Evolutionary conservation across 2,797 vertebrate species (phyloP).

Genomic region (Acipenser oxyrinchus): DNA sequence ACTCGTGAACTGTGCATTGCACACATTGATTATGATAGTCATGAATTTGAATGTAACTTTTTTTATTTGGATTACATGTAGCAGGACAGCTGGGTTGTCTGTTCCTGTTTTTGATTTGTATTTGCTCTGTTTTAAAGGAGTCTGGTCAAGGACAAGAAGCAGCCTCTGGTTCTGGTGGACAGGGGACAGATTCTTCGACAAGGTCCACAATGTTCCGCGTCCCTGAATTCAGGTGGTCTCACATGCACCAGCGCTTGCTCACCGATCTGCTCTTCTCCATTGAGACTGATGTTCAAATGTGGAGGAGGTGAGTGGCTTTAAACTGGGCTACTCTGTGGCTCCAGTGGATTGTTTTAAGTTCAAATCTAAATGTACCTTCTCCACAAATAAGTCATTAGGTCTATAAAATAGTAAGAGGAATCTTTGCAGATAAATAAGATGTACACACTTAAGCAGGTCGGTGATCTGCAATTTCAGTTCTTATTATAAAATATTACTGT

Average conservation of each 20-base stretch:
- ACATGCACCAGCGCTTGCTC: constrained; percentile 93
- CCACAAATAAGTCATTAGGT: too few species aligned
- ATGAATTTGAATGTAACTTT: neutral
- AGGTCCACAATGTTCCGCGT: constrained; percentile 88
- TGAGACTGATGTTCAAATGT: constrained; percentile 96
- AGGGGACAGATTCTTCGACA: constrained; percentile 56
- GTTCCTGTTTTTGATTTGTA: neutral
- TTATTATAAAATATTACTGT: too few species aligned
- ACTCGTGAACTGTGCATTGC: neutral
- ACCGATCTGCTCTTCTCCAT: constrained; percentile 94
- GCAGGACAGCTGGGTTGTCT: constrained; percentile 1
- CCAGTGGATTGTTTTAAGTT: too few species aligned
- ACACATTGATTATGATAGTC: neutral
- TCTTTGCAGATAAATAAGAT: too few species aligned
- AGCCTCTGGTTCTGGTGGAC: constrained; percentile 40
- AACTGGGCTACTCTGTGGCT: too few species aligned
- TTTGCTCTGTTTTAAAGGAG: constrained; percentile 38
- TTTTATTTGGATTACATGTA: neutral
- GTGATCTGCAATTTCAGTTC: too few species aligned
- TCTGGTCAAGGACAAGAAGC: constrained; percentile 50
- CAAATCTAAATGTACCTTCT: too few species aligned
- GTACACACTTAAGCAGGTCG: too few species aligned
- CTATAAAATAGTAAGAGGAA: too few species aligned
- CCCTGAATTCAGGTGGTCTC: constrained; percentile 92
- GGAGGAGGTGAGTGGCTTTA: constrained; percentile 78